A percentile compares a stretch with the other conserved stretches of the same genome.
Conservation (phyloP, 2,797 vertebrate genomes). For the Morus bassanus region DNA sequence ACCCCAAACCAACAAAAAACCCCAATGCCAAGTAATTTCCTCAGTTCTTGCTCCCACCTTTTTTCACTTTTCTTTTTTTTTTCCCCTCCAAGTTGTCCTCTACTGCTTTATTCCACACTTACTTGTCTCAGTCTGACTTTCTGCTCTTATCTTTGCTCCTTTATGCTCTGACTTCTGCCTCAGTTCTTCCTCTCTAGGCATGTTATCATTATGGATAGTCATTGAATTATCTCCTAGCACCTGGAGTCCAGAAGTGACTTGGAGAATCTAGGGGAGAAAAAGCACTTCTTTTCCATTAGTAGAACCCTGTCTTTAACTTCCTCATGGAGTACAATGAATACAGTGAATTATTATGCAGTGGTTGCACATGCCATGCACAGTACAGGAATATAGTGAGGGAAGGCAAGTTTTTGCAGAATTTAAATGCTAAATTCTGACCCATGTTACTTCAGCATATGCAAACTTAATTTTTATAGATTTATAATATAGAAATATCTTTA, state of each 20-base stretch:
- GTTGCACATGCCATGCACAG: neutral
- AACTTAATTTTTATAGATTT: neutral
- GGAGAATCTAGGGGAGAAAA: neutral
- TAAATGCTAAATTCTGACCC: neutral
- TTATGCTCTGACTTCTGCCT: neutral
- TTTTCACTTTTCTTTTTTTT: neutral
- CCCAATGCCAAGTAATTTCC: neutral
- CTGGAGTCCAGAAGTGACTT: neutral
- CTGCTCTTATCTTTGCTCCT: neutral
- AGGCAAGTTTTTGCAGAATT: neutral
- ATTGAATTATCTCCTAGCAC: neutral
- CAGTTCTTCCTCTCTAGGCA: neutral
- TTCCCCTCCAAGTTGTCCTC: neutral
- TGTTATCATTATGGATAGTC: neutral
- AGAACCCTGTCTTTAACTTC: neutral
- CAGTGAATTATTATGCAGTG: neutral
- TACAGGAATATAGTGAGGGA: neutral
- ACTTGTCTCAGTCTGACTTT: neutral
- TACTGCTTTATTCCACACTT: neutral
- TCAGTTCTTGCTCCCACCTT: neutral
- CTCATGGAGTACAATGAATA: neutral
- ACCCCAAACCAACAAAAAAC: accelerated
- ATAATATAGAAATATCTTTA: neutral
- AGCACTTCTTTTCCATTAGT: neutral
- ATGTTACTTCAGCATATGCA: neutral